Conservation (phyloP, 2,113 vertebrate genomes). For the Callospermophilus lateralis region DNA sequence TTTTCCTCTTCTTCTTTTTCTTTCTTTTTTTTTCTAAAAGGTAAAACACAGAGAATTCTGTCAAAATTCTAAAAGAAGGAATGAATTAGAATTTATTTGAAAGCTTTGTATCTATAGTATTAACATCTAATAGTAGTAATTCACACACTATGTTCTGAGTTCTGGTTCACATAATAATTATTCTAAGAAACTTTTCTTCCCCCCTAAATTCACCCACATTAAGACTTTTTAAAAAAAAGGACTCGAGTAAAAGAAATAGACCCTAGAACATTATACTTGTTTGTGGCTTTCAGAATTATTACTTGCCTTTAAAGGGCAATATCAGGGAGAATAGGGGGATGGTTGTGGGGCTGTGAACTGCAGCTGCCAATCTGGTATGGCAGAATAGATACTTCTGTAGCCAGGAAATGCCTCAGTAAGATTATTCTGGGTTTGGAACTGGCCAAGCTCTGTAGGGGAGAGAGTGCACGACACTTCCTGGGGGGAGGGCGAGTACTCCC, state of each 20-base stretch:
- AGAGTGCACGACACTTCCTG: not conserved
- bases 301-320: not conserved
- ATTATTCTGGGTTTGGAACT: not conserved
- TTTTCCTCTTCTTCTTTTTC: not conserved
- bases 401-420: not conserved
- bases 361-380: not conserved
- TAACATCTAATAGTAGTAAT: not conserved
- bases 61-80: not conserved
- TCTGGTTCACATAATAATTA: constrained; percentile 26
- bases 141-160: not conserved
- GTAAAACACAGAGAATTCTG: constrained; percentile 8
- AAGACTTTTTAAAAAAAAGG: not conserved
- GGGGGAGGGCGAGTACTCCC: not conserved
- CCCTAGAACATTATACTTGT: not conserved
- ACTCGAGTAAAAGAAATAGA: not conserved
- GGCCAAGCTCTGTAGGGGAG: not conserved
- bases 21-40: not conserved
- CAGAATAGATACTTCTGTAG: not conserved
- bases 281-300: not conserved
- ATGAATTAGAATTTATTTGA: constrained; percentile 53
- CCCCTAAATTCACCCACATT: not conserved
- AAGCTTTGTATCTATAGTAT: constrained; percentile 26
- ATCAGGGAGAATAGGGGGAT: fast-evolving
- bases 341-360: not conserved
- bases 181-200: not conserved